phyloP scores from a whole-genome alignment of 1,140 invertebrate species.

The Psilanteris sp. region DNA sequence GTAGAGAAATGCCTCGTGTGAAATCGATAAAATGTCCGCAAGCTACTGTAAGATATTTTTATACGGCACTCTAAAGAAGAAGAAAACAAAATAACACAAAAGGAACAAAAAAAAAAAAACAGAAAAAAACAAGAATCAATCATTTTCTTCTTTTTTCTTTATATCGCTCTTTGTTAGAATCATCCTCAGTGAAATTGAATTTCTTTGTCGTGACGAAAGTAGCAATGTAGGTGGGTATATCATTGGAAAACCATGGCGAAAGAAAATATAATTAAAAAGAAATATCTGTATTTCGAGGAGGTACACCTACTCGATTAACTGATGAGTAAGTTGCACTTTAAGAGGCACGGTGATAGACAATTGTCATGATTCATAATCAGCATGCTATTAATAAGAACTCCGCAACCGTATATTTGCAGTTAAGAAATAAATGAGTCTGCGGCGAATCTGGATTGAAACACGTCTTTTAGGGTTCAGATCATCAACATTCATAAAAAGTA shows the following conservation, averaged over 20 bases:
- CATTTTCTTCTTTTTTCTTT: too few relatives aligned
- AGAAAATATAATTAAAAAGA: not conserved
- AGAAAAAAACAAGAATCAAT: too few relatives aligned
- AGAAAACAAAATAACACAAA: too few relatives aligned
- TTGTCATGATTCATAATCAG: constrained; percentile 14
- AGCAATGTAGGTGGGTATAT: too few relatives aligned
- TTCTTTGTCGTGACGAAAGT: not conserved
- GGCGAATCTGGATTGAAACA: constrained; percentile 11
- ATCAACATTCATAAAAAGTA: too few relatives aligned
- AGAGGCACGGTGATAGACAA: constrained; percentile 5
- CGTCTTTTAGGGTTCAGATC: constrained; percentile 21
- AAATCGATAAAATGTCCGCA: constrained; percentile 33
- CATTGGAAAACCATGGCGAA: too few relatives aligned
- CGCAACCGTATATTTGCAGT: too few relatives aligned
- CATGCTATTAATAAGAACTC: constrained; percentile 31
- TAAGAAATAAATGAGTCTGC: too few relatives aligned
- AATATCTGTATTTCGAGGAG: not conserved
- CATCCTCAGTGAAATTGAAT: constrained; percentile 4
- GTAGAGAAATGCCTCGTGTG: constrained; percentile 27
- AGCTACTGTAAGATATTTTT: constrained; percentile 32
- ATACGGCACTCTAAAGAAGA: too few relatives aligned
- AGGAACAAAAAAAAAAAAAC: too few relatives aligned
- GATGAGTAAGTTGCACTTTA: constrained; percentile 1
- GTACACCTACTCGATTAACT: not conserved
- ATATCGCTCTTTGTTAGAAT: too few relatives aligned